Conservation (phyloP, 1,140 invertebrate species). For the Trachymyrmex septentrionalis region DNA sequence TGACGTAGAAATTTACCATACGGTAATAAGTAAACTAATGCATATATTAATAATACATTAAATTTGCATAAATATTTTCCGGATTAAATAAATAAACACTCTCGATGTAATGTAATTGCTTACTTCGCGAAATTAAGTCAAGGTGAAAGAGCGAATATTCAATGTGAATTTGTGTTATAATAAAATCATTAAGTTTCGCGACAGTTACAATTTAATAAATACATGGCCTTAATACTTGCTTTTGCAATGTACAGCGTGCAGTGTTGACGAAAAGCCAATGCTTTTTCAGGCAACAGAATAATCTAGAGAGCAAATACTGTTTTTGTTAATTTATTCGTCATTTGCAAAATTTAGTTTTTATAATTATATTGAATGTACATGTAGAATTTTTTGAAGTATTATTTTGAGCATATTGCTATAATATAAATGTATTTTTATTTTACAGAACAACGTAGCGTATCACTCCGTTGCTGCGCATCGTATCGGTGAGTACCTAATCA, state of each 20-base stretch:
- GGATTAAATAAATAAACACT: not conserved
- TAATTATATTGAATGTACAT: too few relatives aligned
- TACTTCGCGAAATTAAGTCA: not conserved
- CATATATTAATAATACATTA: not conserved
- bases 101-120: not conserved
- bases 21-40: not conserved
- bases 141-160: not conserved
- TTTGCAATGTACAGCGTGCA: not conserved
- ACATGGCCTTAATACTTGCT: not conserved
- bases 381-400: too few relatives aligned
- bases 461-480: too few relatives aligned
- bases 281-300: too few relatives aligned
- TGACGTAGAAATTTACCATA: not conserved
- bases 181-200: not conserved
- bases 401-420: too few relatives aligned
- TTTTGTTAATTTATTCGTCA: too few relatives aligned
- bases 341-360: too few relatives aligned
- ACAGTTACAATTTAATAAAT: not conserved
- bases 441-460: too few relatives aligned
- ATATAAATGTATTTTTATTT: too few relatives aligned
- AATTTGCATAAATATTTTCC: not conserved
- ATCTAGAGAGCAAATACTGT: too few relatives aligned
- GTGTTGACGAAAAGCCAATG: too few relatives aligned
- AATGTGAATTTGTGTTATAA: not conserved
- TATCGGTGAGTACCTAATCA: too few relatives aligned